These are phyloP conservation scores for Ceryle rudis DNA, from an alignment of 2,797 vertebrate genomes.

Conservation along the genomic window DNA sequence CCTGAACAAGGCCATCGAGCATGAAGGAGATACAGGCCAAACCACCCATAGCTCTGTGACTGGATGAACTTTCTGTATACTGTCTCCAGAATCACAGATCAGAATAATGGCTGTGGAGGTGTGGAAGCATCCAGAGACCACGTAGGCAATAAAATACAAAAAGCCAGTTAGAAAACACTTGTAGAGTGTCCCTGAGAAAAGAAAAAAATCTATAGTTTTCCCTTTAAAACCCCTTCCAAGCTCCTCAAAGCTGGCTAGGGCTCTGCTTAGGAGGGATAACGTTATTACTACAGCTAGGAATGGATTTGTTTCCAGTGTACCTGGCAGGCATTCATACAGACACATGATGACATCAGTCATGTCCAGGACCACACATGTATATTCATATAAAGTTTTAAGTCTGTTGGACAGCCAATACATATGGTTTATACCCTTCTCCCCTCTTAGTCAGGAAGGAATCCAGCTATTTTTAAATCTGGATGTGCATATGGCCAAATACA, in stretches of 20 bases:
- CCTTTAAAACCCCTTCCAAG: not conserved
- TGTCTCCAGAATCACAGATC: not conserved
- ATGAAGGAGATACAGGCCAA: not conserved
- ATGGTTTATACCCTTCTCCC: slow-evolving; percentile 13
- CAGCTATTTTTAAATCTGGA: slow-evolving; percentile 47
- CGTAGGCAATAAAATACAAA: not conserved
- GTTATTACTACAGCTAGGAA: not conserved
- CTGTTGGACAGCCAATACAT: slow-evolving; percentile 2
- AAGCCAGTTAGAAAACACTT: not conserved
- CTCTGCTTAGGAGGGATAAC: not conserved
- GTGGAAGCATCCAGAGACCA: not conserved
- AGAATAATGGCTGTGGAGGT: not conserved
- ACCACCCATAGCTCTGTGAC: not conserved
- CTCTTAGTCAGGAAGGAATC: not conserved
- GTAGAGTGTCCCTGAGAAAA: not conserved
- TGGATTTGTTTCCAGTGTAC: slow-evolving; percentile 18
- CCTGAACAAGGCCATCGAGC: not conserved
- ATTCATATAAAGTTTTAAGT: slow-evolving; percentile 1
- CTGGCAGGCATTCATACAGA: slow-evolving; percentile 10
- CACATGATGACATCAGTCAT: not conserved
- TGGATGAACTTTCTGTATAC: not conserved
- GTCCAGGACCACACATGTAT: slow-evolving; percentile 61
- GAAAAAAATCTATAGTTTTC: not conserved
- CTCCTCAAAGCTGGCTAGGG: not conserved
- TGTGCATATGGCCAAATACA: not conserved